Evolutionary conservation across 2,113 vertebrate genomes (phyloP).

Genomic region (Myotis lucifugus): DNA sequence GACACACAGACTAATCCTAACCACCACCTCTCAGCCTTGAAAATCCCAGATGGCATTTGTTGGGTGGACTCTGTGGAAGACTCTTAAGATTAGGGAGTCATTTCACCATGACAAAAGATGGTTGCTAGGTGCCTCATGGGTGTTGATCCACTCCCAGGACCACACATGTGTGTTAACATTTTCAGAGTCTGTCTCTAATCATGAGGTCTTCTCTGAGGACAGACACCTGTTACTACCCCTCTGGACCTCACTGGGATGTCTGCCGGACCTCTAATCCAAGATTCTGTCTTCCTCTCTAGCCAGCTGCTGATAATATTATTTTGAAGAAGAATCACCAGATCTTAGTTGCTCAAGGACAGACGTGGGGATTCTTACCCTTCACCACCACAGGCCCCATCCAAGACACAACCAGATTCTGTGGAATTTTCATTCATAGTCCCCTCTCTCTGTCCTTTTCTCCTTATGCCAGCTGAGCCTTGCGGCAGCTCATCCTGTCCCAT

Average conservation of each 20-base stretch:
- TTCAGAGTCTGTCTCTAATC: neutral
- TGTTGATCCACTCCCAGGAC: accelerated
- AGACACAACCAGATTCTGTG: accelerated
- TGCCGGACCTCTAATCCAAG: accelerated
- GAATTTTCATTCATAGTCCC: accelerated
- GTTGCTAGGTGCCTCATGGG: neutral
- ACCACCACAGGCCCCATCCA: neutral
- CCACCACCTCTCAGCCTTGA: no score
- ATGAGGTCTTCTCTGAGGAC: neutral
- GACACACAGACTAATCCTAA: neutral
- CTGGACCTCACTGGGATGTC: neutral
- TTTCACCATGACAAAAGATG: neutral
- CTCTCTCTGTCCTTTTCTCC: no score
- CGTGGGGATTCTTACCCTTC: accelerated
- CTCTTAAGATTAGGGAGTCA: neutral
- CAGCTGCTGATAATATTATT: neutral
- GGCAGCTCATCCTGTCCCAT: no score
- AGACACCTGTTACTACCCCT: neutral
- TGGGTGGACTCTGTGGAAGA: neutral
- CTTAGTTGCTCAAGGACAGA: neutral
- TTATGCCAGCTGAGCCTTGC: accelerated
- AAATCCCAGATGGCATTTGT: no score
- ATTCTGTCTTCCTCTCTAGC: neutral
- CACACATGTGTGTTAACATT: no score
- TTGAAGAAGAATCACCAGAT: neutral